Evolutionary conservation across 2,888 invertebrate genomes (phyloP).

Genomic region (Chydorus sphaericus): DNA sequence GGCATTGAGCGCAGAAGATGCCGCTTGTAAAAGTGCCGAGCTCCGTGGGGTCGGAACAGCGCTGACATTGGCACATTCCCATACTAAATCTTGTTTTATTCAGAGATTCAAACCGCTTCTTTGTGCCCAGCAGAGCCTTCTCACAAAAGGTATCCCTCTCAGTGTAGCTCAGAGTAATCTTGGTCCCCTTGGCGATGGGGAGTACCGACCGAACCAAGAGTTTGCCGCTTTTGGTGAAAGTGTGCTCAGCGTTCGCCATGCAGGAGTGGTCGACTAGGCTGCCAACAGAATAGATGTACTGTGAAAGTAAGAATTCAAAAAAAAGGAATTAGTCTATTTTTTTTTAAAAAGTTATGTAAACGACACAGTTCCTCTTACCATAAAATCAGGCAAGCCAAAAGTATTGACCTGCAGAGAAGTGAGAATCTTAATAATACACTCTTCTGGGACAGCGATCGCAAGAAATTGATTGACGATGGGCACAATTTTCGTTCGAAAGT

Average conservation of each 20-base stretch:
- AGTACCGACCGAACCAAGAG: slow-evolving; percentile 50
- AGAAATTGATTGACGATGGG: no score
- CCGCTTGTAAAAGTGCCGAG: slow-evolving; percentile 56
- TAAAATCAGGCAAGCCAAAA: no score
- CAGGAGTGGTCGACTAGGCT: slow-evolving; percentile 71
- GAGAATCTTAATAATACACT: no score
- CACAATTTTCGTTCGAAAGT: no score
- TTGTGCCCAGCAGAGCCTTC: no score
- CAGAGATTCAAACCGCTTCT: slow-evolving; percentile 57
- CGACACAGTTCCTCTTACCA: no score
- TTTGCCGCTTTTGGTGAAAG: slow-evolving; percentile 47
- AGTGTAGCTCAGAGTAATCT: slow-evolving; percentile 68
- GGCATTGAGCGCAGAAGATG: slow-evolving; percentile 44
- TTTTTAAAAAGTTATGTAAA: no score
- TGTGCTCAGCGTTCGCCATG: slow-evolving; percentile 64
- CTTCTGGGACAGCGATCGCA: no score
- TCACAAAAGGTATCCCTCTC: no score
- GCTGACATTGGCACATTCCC: slow-evolving; percentile 53
- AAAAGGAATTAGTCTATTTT: no score
- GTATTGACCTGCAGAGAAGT: no score
- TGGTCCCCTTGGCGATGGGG: slow-evolving; percentile 43
- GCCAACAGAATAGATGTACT: slow-evolving; percentile 55
- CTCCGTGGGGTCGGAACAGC: slow-evolving; percentile 59
- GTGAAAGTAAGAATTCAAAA: no score
- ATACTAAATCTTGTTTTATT: slow-evolving; percentile 57